Evolutionary conservation across 1,140 invertebrate genomes (phyloP).

Genomic region (Drosophila rhopaloa): DNA sequence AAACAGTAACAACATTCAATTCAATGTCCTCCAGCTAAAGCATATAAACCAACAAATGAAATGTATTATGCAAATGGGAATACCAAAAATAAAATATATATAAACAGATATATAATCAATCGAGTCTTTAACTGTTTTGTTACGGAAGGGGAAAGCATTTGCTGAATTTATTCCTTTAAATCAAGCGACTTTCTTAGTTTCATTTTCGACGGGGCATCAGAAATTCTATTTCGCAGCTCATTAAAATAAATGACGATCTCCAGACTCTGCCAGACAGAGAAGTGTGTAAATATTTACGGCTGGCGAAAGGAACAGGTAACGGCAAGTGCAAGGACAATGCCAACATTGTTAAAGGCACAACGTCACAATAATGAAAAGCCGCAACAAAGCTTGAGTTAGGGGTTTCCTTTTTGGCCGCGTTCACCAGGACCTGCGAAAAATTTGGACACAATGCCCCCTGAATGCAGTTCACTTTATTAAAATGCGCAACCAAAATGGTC

Average conservation of each 20-base stretch:
- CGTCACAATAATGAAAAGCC: conserved; percentile 64
- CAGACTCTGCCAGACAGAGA: conserved; percentile 37
- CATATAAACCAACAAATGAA: conserved; percentile 64
- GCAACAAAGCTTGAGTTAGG: conserved; percentile 56
- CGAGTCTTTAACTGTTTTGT: conserved; percentile 8
- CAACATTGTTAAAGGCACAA: conserved; percentile 54
- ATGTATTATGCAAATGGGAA: conserved; percentile 68
- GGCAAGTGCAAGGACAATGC: conserved; percentile 62
- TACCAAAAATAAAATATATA: conserved; percentile 45
- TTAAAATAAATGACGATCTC: conserved; percentile 81
- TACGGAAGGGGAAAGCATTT: conserved; percentile 36
- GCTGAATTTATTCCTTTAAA: neutral
- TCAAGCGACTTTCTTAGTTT: neutral
- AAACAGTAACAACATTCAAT: conserved; percentile 79
- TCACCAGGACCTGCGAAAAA: conserved; percentile 13
- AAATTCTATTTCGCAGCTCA: conserved; percentile 80
- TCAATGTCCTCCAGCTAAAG: conserved; percentile 80
- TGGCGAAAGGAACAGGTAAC: conserved; percentile 12
- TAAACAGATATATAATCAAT: conserved; percentile 17
- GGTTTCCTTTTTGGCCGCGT: neutral
- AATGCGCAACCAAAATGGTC: conserved; percentile 65
- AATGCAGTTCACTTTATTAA: conserved; percentile 80
- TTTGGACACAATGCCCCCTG: conserved; percentile 64
- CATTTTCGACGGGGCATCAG: conserved; percentile 20
- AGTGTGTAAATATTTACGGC: conserved; percentile 64